These are phyloP conservation scores for Aphrophora alni DNA, from an alignment of 2,888 invertebrate species.

Conservation along the genomic window DNA sequence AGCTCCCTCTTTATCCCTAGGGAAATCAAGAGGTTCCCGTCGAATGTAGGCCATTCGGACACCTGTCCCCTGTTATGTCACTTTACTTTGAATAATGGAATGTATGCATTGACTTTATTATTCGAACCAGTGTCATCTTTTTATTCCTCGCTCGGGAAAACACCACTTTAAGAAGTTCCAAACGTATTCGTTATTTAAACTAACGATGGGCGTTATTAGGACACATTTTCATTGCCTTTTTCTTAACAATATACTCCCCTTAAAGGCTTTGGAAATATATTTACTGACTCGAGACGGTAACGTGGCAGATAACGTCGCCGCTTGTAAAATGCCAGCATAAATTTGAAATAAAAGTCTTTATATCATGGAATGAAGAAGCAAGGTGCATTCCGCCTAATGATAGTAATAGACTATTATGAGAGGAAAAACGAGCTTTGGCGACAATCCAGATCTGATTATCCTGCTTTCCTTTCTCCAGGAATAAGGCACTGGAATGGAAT, in stretches of 20 bases:
- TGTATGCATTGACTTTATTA: background rate
- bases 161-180: too few relatives aligned
- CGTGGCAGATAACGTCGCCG: background rate
- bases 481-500: background rate
- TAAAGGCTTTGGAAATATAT: too few relatives aligned
- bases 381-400: background rate
- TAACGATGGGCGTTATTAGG: too few relatives aligned
- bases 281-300: too few relatives aligned
- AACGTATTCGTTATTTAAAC: too few relatives aligned
- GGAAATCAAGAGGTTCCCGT: slow-evolving; percentile 7
- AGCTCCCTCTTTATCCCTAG: background rate
- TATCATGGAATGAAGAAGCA: background rate
- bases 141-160: too few relatives aligned
- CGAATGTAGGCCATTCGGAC: slow-evolving; percentile 1
- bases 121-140: background rate
- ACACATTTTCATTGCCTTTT: too few relatives aligned
- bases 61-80: background rate
- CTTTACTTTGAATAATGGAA: background rate
- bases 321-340: background rate
- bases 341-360: background rate
- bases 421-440: background rate
- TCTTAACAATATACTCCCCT: too few relatives aligned
- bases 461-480: background rate
- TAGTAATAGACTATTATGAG: background rate
- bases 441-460: slow-evolving; percentile 5